Percentiles rank a stretch among this genome's conserved stretches.
Evolutionary conservation across 2,888 invertebrate genomes (phyloP).

Genomic region (Stenurella melanura): DNA sequence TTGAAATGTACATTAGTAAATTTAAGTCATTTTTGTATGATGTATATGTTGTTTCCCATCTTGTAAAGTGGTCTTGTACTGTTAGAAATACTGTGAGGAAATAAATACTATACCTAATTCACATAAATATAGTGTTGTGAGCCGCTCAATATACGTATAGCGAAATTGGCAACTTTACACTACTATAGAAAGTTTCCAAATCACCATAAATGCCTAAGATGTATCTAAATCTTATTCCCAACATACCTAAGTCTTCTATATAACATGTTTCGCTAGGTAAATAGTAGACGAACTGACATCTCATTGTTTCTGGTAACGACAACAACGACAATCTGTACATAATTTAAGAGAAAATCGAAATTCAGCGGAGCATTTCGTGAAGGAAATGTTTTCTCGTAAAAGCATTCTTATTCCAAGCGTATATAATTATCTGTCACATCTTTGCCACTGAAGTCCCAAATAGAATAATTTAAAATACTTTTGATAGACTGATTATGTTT

Average conservation of each 20-base stretch:
- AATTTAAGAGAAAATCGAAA: slow-evolving; percentile 1
- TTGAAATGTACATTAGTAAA: too few relatives aligned
- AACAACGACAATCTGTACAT: not conserved
- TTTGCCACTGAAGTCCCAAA: not conserved
- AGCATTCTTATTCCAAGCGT: slow-evolving; percentile 8
- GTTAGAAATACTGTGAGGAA: too few relatives aligned
- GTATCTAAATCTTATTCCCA: not conserved
- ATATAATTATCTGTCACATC: slow-evolving; percentile 23
- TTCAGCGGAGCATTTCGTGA: not conserved
- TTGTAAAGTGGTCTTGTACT: too few relatives aligned
- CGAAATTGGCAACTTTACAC: too few relatives aligned
- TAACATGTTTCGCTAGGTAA: not conserved
- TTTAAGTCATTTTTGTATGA: too few relatives aligned
- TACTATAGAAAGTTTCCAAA: too few relatives aligned
- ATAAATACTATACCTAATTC: too few relatives aligned
- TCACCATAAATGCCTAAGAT: too few relatives aligned
- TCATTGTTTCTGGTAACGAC: slow-evolving; percentile 7
- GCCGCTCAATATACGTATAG: too few relatives aligned
- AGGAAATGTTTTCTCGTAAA: slow-evolving; percentile 11
- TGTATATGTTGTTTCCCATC: too few relatives aligned
- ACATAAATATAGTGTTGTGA: too few relatives aligned
- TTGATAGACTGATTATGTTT: not conserved
- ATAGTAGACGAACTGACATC: not conserved
- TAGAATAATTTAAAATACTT: not conserved
- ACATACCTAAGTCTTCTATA: not conserved